These are phyloP conservation scores for Vulpes vulpes DNA, from an alignment of 2,113 vertebrate genomes.

Conservation along the genomic window DNA sequence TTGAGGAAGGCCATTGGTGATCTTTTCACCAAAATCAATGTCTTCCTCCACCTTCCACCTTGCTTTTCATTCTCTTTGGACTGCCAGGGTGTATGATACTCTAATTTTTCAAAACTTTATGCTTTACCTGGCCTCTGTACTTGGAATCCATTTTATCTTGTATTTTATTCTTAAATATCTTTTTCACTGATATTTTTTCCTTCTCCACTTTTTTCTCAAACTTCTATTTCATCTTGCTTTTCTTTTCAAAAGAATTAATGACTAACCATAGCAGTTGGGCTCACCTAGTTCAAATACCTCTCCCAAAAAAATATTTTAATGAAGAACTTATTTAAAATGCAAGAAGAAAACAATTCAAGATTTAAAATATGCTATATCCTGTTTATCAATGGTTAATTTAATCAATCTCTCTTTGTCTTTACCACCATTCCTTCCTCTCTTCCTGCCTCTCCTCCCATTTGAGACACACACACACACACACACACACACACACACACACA, in stretches of 20 bases:
- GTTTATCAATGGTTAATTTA: not conserved
- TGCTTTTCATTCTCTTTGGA: not conserved
- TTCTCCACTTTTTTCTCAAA: not conserved
- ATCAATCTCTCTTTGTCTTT: not conserved
- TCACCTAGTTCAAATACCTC: not conserved
- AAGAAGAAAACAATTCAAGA: not conserved
- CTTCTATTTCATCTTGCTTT: not conserved
- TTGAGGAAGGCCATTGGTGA: not conserved
- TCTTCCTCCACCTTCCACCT: no score
- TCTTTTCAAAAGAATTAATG: not conserved
- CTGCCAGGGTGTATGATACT: not conserved
- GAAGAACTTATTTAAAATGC: not conserved
- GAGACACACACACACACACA: not conserved
- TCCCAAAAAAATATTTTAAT: not conserved
- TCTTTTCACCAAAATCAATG: not conserved
- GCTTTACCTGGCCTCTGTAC: not conserved
- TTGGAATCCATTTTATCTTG: not conserved
- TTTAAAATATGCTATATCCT: constrained; percentile 8
- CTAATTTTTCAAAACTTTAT: not conserved
- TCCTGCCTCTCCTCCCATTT: not conserved
- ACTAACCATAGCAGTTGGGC: not conserved
- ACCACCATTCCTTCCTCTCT: not conserved
- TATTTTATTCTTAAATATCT: not conserved
- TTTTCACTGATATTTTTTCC: not conserved
- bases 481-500: not conserved